Percentiles rank a stretch among this genome's conserved stretches.
These are phyloP conservation scores for Scaptomyza pallida DNA, from an alignment of 1,140 invertebrate genomes.

Conservation along the genomic window DNA sequence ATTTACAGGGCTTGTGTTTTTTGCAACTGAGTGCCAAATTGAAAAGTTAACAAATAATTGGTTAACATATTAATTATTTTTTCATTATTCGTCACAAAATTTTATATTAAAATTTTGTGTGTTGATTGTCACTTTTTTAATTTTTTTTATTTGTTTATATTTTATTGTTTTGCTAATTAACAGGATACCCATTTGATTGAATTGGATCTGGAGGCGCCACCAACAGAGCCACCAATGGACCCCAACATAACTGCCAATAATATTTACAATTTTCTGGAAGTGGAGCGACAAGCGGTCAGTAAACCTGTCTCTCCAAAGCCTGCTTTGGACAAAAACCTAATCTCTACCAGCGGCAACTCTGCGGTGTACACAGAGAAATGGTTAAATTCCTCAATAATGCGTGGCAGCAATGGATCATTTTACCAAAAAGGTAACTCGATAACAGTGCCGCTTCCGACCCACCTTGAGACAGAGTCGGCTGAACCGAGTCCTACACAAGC, in stretches of 20 bases:
- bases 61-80: too few species aligned
- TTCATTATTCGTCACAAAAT: too few species aligned
- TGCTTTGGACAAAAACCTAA: constrained; percentile 21
- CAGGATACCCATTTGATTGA: constrained; percentile 57
- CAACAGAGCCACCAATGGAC: constrained; percentile 4
- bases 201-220: constrained; percentile 26
- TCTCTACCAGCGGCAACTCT: constrained; percentile 17
- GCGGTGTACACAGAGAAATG: constrained; percentile 74
- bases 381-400: constrained; percentile 66
- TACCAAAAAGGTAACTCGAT: constrained; percentile 62
- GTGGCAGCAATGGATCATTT: constrained; percentile 46
- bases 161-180: neutral
- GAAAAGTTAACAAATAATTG: too few species aligned
- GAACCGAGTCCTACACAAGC: constrained; percentile 79
- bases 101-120: too few species aligned
- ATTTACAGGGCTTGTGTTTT: too few species aligned
- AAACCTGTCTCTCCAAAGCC: constrained; percentile 45
- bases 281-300: constrained; percentile 1
- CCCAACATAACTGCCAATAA: constrained; percentile 25
- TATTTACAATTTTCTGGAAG: constrained; percentile 37
- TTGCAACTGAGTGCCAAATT: too few species aligned
- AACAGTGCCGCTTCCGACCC: constrained; percentile 66
- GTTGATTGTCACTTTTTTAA: too few species aligned
- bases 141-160: too few species aligned
- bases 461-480: constrained; percentile 75